Base-by-base conservation (phyloP, 2,113 vertebrate genomes). In the Indicator indicator region DNA sequence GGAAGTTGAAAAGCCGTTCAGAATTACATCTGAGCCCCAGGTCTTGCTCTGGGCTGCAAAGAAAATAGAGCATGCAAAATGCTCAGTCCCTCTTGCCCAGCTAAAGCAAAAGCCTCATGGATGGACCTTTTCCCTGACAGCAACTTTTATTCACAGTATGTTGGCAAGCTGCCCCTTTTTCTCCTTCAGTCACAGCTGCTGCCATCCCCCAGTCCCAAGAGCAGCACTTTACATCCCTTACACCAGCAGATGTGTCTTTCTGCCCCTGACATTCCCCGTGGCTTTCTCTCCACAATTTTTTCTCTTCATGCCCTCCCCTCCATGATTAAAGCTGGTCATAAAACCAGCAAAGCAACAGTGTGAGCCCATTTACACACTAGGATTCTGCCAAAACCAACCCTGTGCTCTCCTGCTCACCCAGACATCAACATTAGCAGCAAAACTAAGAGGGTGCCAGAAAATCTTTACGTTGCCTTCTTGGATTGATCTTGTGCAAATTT, bases 21-120 rank as follows among this genome's bases (percentile, higher is more conserved):
- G 88, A 75, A 40, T 54, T 78, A 71, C 42, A 36, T 65, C 68
- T 28, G 56, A 70, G 91, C 93, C 71, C 52, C 28, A 9, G 58
- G 87, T 50, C 75, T 46, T 89, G 84, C 94, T 91, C 38, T 20
- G 73, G 76, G 87, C 82, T n/a, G 17, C 0, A 1, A 71, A 40
- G 56, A 83, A 89, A 91, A 70, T 13, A 88, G 84, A 92, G 64
- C 38, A 1, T 68, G 65, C 52, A 83, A 91, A 95, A 91, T 30
- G 26, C 46, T 69, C 2, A 0, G 12, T 79, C 28, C 64, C 59
- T 82, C 55, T 17, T 33, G 60, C 46, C 54, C 64, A 56, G 87
- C 9, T 0, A 1, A 76, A 48, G 44, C 44, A 33, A 65, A 75
- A 78, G 32, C 76, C 36, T 77, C 2, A 1, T 18, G 74, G 40